Evolutionary conservation across 2,888 invertebrate genomes (phyloP), one percentile per base, ranked within the genome.

Genomic region (Dryomyza anilis): DNA sequence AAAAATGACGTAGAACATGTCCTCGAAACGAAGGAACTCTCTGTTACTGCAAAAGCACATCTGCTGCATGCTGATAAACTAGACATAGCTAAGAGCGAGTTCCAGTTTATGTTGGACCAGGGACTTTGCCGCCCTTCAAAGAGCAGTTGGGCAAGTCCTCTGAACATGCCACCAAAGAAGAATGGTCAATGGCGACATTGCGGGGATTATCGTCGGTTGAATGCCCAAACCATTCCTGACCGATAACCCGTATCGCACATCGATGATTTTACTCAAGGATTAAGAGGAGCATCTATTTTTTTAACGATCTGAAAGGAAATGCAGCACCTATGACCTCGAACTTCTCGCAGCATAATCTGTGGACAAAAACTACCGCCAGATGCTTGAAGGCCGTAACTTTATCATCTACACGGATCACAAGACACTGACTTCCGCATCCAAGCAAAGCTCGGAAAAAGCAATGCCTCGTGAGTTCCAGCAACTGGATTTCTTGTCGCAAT

Each of bases 131-230:
- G n/a, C n/a, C n/a, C n/a, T n/a, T n/a, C n/a, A n/a, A n/a, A n/a
- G n/a, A n/a, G n/a, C n/a, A n/a, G n/a, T n/a, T n/a, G n/a, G n/a
- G n/a, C n/a, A n/a, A n/a, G n/a, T n/a, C n/a, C n/a, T n/a, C n/a
- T n/a, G n/a, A n/a, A n/a, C n/a, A n/a, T n/a, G n/a, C 12, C 71
- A 10, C 67, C 63, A 16, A 77, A 76, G 61, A 69, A 69, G 52
- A 62, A 67, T 10, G 67, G 69, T 4, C 62, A 66, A 3, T 77
- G 76, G 77, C 36, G 78, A 16, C 74, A n/a, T n/a, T n/a, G n/a
- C 75, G 76, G 77, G 0, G 76, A 79, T 45, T 78, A 76, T 58
- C 66, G 80, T 1, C 25, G 33, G 2, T 64, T 79, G 0, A 79
- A 79, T 56, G 62, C 66, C 0, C 39, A 52, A 3, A 83, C 79